These are phyloP conservation scores for Drosophila siamana DNA, from an alignment of 2,888 invertebrate species.

Conservation along the genomic window DNA sequence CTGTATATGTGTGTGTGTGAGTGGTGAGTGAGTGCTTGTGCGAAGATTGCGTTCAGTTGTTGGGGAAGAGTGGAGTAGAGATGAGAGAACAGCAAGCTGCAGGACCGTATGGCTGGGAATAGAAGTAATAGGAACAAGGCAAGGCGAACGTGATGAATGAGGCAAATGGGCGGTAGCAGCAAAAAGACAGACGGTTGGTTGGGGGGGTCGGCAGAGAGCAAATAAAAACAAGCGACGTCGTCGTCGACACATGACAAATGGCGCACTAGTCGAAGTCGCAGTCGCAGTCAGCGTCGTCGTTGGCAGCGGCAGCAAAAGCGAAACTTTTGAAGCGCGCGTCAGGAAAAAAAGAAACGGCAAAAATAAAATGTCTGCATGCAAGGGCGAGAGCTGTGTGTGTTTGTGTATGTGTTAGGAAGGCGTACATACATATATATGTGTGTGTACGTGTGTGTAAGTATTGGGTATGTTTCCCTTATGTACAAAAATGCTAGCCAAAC, in stretches of 20 bases:
- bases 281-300: slow-evolving; percentile 5
- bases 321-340: slow-evolving; percentile 39
- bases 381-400: slow-evolving; percentile 46
- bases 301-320: slow-evolving; percentile 19
- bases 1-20: slow-evolving; percentile 14
- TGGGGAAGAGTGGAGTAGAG: background rate
- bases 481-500: slow-evolving; percentile 54
- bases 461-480: too few species aligned
- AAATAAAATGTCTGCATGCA: slow-evolving; percentile 77
- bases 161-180: slow-evolving; percentile 32
- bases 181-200: slow-evolving; percentile 17
- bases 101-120: slow-evolving; percentile 47
- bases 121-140: slow-evolving; percentile 41
- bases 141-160: slow-evolving; percentile 68
- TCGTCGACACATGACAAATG: slow-evolving; percentile 74
- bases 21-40: slow-evolving; percentile 17
- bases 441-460: slow-evolving; percentile 13
- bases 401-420: slow-evolving; percentile 3
- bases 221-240: slow-evolving; percentile 55
- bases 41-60: slow-evolving; percentile 45
- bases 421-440: background rate
- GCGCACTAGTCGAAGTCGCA: slow-evolving; percentile 55
- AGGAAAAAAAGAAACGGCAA: slow-evolving; percentile 24
- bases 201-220: slow-evolving; percentile 45
- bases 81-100: slow-evolving; percentile 17